phyloP scores from a whole-genome alignment of 2,888 invertebrate species.

The Stenchaetothrips biformis region DNA sequence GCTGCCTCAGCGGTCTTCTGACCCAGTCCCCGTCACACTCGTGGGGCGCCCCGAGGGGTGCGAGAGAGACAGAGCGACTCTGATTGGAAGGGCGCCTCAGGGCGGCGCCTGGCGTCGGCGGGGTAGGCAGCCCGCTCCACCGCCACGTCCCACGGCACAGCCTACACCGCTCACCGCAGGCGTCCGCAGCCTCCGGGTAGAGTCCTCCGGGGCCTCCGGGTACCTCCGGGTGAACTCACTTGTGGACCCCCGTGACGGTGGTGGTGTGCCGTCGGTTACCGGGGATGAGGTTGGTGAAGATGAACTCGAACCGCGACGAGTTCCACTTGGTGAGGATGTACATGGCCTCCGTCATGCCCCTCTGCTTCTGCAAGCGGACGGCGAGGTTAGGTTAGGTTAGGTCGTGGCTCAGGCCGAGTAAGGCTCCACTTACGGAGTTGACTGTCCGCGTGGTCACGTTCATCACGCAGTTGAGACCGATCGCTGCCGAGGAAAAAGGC shows the following conservation, averaged over 20 bases:
- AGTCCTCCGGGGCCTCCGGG: too few relatives aligned
- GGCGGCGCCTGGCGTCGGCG: background rate
- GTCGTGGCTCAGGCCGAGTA: too few relatives aligned
- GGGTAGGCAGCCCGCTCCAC: background rate
- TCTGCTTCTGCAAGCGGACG: conserved; percentile 58
- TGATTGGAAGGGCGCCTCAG: too few relatives aligned
- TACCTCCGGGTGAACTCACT: conserved; percentile 56
- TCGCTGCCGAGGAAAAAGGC: conserved; percentile 57
- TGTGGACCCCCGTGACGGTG: conserved; percentile 86
- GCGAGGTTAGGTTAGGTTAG: conserved; percentile 25
- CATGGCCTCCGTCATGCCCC: conserved; percentile 82
- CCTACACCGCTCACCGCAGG: too few relatives aligned
- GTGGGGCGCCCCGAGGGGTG: too few relatives aligned
- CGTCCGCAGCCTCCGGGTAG: too few relatives aligned
- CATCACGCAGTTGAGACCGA: conserved; percentile 81
- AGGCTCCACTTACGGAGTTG: conserved; percentile 60
- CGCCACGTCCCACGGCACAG: background rate
- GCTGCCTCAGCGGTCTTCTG: background rate
- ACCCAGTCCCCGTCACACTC: background rate
- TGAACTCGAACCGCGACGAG: conserved; percentile 87
- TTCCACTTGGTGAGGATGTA: conserved; percentile 78
- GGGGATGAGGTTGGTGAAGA: conserved; percentile 88
- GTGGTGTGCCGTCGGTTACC: conserved; percentile 82
- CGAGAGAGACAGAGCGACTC: background rate
- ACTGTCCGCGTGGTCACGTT: conserved; percentile 77